Conservation (phyloP, 2,113 vertebrate genomes). For the Pitta sordida region DNA sequence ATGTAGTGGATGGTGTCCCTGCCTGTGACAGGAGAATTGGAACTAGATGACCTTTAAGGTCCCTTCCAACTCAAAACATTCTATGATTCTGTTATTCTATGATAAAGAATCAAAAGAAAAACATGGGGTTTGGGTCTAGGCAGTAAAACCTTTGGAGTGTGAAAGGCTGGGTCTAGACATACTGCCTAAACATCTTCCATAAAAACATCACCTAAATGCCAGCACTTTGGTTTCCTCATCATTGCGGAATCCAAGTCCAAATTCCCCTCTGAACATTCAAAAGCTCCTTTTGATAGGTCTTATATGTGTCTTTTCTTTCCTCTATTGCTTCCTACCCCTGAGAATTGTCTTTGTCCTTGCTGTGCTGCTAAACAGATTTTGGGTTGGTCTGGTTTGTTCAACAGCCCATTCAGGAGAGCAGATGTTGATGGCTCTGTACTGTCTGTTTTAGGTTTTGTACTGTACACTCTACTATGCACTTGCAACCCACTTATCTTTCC, state of each 20-base stretch:
- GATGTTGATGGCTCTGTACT: background rate
- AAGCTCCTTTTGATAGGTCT: background rate
- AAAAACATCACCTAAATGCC: background rate
- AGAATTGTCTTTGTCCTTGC: background rate
- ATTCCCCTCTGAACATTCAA: background rate
- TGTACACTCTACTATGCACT: background rate
- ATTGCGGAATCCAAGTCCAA: background rate
- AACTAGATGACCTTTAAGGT: background rate
- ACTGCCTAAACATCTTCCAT: background rate
- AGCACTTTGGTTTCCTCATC: background rate
- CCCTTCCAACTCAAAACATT: background rate
- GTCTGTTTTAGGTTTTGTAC: background rate
- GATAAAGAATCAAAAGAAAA: background rate
- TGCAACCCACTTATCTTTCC: background rate
- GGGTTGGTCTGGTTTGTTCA: background rate
- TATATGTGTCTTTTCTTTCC: background rate
- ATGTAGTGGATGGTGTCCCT: background rate
- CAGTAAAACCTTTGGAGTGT: background rate
- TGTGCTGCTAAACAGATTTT: slow-evolving; percentile 3
- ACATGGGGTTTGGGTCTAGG: background rate
- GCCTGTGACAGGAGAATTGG: background rate
- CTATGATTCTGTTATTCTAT: background rate
- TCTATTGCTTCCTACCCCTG: background rate
- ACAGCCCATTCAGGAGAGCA: background rate
- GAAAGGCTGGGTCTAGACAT: background rate